Evolutionary conservation across 2,888 invertebrate species (phyloP).

Genomic region (Melanophora roralis): DNA sequence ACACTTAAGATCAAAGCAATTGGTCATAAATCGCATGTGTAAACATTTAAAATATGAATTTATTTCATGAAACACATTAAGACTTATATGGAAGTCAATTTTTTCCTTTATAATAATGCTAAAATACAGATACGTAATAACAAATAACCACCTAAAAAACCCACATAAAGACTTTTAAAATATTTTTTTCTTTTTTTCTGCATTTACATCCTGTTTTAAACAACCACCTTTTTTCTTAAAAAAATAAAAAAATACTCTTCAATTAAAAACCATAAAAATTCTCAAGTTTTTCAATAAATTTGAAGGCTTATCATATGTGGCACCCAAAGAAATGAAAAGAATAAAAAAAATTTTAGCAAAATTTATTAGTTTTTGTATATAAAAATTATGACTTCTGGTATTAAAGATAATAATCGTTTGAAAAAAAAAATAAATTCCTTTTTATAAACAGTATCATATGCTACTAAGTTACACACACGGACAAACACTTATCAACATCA

Average conservation of each 20-base stretch:
- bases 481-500: too few species aligned
- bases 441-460: neutral
- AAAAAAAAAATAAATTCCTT: neutral
- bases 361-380: conserved; percentile 47
- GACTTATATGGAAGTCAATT: conserved; percentile 10
- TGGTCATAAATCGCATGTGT: conserved; percentile 58
- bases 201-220: conserved; percentile 47
- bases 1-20: conserved; percentile 62
- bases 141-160: neutral
- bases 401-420: conserved; percentile 55
- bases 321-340: neutral
- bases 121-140: too few species aligned
- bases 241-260: conserved; percentile 35
- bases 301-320: conserved; percentile 35
- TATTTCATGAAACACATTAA: conserved; percentile 20
- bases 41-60: conserved; percentile 55
- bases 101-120: neutral
- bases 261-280: conserved; percentile 59
- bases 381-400: conserved; percentile 60
- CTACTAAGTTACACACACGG: too few species aligned
- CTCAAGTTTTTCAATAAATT: conserved; percentile 43
- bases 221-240: conserved; percentile 30
- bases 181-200: neutral
- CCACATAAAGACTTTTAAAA: neutral
- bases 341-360: conserved; percentile 8